A percentile compares a stretch with the other conserved stretches of the same genome.
phyloP scores from a whole-genome alignment of 2,113 vertebrate genomes.

The Chelonoidis abingdonii region DNA sequence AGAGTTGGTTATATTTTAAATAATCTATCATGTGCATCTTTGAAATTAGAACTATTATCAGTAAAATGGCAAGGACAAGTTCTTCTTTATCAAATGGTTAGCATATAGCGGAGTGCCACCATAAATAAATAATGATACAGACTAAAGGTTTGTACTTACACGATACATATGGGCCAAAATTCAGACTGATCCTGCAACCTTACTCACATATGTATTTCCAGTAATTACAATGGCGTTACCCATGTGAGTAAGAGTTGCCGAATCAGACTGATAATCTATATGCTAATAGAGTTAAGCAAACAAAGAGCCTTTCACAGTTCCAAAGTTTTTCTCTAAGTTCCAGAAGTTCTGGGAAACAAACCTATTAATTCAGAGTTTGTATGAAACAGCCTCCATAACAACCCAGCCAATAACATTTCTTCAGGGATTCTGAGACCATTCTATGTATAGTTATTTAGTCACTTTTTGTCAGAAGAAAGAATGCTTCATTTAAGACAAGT shows the following conservation, averaged over 20 bases:
- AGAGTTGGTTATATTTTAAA: background rate
- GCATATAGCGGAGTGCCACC: background rate
- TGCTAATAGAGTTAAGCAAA: background rate
- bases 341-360: background rate
- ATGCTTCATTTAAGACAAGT: background rate
- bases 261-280: background rate
- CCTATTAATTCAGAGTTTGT: background rate
- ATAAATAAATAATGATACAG: background rate
- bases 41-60: background rate
- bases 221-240: background rate
- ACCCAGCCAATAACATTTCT: background rate
- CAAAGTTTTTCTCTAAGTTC: background rate
- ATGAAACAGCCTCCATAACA: fast-evolving
- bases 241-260: background rate
- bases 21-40: background rate
- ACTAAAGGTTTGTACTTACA: background rate
- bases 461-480: background rate
- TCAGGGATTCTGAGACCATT: background rate
- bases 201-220: background rate
- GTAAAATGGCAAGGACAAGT: background rate
- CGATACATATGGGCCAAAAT: background rate
- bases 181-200: background rate
- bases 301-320: background rate
- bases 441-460: background rate
- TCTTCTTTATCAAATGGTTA: background rate